These are phyloP conservation scores for Myanophis thanlyinensis DNA, from an alignment of 2,113 vertebrate genomes.

Conservation along the genomic window DNA sequence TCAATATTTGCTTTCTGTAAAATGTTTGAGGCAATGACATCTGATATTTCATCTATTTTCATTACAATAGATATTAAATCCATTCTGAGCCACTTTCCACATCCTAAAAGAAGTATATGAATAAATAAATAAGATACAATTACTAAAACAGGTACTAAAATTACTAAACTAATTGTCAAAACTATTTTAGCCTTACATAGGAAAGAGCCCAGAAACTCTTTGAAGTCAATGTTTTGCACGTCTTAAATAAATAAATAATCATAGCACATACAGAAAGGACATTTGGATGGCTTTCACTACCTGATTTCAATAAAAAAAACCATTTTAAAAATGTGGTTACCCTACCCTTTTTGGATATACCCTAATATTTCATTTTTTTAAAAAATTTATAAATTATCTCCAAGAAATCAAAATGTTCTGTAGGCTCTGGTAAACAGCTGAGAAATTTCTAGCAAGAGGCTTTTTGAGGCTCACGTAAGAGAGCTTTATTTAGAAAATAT, in stretches of 20 bases:
- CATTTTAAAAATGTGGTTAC: neutral
- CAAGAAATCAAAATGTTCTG: neutral
- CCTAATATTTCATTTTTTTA: neutral
- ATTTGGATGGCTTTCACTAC: neutral
- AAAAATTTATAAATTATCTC: neutral
- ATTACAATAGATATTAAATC: neutral
- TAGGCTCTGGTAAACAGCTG: too few species aligned
- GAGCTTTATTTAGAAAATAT: neutral
- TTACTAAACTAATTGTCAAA: neutral
- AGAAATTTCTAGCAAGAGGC: neutral
- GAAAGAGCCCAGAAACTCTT: neutral
- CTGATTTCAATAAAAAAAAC: neutral
- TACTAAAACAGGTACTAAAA: neutral
- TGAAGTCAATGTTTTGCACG: neutral
- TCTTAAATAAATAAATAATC: conserved; percentile 3
- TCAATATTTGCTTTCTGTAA: neutral
- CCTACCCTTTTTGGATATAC: neutral
- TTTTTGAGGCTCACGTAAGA: neutral
- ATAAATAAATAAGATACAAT: neutral
- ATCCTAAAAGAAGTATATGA: neutral
- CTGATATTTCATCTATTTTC: neutral
- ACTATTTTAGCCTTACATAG: neutral
- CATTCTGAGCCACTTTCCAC: neutral
- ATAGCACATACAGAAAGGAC: neutral
- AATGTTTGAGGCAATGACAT: neutral